Conservation (phyloP, 2,888 invertebrate species). For the Electrophaes corylata region DNA sequence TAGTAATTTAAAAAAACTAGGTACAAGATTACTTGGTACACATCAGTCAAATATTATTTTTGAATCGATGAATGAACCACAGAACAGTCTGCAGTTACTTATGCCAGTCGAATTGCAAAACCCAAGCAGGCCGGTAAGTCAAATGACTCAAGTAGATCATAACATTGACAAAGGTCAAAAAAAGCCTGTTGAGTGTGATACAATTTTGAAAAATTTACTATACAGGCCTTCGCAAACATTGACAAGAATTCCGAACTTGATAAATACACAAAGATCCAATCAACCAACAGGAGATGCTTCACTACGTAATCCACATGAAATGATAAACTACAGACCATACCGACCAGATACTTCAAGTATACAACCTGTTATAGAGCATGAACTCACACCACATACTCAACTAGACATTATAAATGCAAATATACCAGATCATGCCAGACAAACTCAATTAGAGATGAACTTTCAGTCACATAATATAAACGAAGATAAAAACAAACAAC, state of each 20-base stretch:
- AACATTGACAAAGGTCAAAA: background rate
- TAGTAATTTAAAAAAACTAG: conserved; percentile 4
- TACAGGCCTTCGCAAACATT: conserved; percentile 1
- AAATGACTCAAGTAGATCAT: conserved; percentile 1
- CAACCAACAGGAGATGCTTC: background rate
- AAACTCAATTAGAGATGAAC: background rate
- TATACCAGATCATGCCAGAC: background rate
- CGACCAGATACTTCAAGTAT: background rate
- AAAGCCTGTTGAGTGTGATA: conserved; percentile 8
- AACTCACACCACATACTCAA: background rate
- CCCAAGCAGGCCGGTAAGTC: background rate
- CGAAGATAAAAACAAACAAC: background rate
- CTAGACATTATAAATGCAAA: background rate
- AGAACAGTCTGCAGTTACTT: background rate
- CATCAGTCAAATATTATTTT: background rate
- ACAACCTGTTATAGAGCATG: background rate
- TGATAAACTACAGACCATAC: background rate
- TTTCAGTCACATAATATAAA: background rate
- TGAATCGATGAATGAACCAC: background rate
- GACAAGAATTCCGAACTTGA: background rate
- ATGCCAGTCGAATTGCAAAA: background rate
- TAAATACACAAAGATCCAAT: background rate
- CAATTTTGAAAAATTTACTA: conserved; percentile 11
- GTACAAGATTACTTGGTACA: conserved; percentile 3
- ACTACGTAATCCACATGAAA: conserved; percentile 1